phyloP scores from a whole-genome alignment of 2,888 invertebrate genomes.

The Apotomis capreana region DNA sequence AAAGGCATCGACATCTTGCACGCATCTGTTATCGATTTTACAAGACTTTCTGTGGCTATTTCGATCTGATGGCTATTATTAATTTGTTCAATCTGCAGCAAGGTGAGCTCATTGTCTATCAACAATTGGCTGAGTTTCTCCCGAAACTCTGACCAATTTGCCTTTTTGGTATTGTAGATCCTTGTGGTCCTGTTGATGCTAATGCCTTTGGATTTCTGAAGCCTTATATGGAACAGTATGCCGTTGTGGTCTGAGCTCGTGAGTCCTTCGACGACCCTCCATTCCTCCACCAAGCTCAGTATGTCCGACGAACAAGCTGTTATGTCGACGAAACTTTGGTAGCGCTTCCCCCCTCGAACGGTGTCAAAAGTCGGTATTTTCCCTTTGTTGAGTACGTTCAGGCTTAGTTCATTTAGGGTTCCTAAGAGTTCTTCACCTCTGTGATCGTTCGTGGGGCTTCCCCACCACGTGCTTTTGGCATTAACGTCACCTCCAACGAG shows the following conservation, averaged over 20 bases:
- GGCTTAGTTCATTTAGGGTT: conserved; percentile 36
- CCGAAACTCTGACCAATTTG: neutral
- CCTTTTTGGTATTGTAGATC: conserved; percentile 13
- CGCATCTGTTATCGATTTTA: neutral
- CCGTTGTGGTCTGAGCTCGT: conserved; percentile 37
- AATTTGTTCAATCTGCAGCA: neutral
- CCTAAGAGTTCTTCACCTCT: conserved; percentile 40
- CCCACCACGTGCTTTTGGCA: conserved; percentile 39
- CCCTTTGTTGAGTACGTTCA: conserved; percentile 48
- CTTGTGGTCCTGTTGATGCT: neutral
- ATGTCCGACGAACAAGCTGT: conserved; percentile 45
- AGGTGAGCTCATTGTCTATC: neutral
- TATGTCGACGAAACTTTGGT: conserved; percentile 46
- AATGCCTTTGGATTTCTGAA: neutral
- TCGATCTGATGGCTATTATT: neutral
- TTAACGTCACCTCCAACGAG: too few relatives aligned
- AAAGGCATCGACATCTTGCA: too few relatives aligned
- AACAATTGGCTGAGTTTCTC: neutral
- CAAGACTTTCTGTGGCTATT: neutral
- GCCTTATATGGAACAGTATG: conserved; percentile 12
- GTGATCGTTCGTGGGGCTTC: conserved; percentile 28
- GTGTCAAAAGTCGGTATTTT: conserved; percentile 48
- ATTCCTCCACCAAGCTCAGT: conserved; percentile 35
- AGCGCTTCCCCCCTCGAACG: conserved; percentile 36
- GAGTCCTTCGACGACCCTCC: conserved; percentile 30